Evolutionary conservation across 2,888 invertebrate genomes (phyloP), one percentile per base, ranked within the genome.

Genomic region (Drosophila meridiana): DNA sequence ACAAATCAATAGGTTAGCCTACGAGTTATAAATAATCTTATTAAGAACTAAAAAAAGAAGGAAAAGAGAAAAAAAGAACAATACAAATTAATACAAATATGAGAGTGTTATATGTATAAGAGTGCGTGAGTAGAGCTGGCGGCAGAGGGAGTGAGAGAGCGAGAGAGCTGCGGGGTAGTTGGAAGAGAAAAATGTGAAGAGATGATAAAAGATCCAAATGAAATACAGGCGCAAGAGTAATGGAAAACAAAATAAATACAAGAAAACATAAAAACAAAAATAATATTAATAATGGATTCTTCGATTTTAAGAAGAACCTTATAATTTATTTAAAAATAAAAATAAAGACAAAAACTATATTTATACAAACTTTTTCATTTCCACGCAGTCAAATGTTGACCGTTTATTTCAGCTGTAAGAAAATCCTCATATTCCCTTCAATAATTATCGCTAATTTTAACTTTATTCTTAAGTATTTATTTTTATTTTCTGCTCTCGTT

Each of bases 291-390:
- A 64, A 82, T 63, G 82, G 83, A 81, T 73, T 81, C 91, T 92
- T 92, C 91, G 92, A 92, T 92, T 92, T 92, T 92, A 92, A 87
- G 92, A 92, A 92, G 92, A 83, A 83, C 85, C 89, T 82, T 79
- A 87, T 89, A 88, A 91, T 90, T 89, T 88, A 91, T 90, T 90
- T 82, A 83, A 90, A 78, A 90, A 82, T 75, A 86, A 86, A 87
- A 84, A 77, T 75, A 73, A 79, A 77, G 50, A 83, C 75, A 81
- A 82, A 76, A 79, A 81, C 20, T 78, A 68, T 69, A 43, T 60
- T 50, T 73, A 78, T 81, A 85, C 13, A 64, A 61, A n/a, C n/a
- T 3, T n/a, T 40, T 42, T 42, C 11, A 34, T 61, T 40, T 55
- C 9, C 9, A 14, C n/a, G n/a, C 20, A 2, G 28, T 5, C 14